These are phyloP conservation scores for Actinopyga echinites DNA, from an alignment of 53 echinoderm and acorn worm genomes.

Conservation along the genomic window DNA sequence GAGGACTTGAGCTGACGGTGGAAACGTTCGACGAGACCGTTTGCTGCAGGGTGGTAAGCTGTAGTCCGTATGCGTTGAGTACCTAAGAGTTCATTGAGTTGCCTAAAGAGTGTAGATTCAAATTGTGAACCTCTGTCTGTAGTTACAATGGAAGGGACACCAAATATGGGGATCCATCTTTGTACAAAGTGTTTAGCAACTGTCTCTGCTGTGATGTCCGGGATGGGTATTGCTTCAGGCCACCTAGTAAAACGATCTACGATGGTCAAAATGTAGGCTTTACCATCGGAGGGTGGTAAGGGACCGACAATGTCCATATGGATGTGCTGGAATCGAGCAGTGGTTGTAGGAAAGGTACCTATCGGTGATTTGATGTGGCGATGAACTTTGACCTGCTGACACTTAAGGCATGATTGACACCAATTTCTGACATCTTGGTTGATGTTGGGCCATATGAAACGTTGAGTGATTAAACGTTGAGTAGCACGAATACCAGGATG, in stretches of 20 bases:
- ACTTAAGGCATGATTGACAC: slow-evolving; percentile 56
- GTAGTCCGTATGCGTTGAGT: slow-evolving; percentile 42
- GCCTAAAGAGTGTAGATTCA: too few species aligned
- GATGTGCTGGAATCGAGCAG: slow-evolving; percentile 48
- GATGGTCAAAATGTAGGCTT: slow-evolving; percentile 27
- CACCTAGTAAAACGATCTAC: slow-evolving; percentile 44
- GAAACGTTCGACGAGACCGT: too few species aligned
- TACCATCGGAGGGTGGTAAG: slow-evolving; percentile 49
- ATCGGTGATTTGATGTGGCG: slow-evolving; percentile 40
- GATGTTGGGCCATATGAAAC: slow-evolving; percentile 62
- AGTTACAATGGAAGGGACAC: too few species aligned
- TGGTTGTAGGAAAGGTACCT: slow-evolving; percentile 41
- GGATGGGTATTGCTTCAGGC: neutral
- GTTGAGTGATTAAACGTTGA: slow-evolving; percentile 43
- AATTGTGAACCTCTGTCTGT: too few species aligned
- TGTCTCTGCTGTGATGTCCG: slow-evolving; percentile 42
- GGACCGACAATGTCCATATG: slow-evolving; percentile 61
- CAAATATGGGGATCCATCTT: slow-evolving; percentile 15
- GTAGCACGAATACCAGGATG: slow-evolving; percentile 61
- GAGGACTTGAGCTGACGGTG: slow-evolving; percentile 34
- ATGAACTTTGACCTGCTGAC: slow-evolving; percentile 53
- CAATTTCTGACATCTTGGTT: slow-evolving; percentile 53
- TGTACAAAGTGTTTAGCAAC: slow-evolving; percentile 5
- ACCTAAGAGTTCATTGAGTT: too few species aligned
- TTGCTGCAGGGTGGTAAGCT: slow-evolving; percentile 50